phyloP scores from a whole-genome alignment of 1,140 invertebrate species.

The Teleogryllus occipitalis region DNA sequence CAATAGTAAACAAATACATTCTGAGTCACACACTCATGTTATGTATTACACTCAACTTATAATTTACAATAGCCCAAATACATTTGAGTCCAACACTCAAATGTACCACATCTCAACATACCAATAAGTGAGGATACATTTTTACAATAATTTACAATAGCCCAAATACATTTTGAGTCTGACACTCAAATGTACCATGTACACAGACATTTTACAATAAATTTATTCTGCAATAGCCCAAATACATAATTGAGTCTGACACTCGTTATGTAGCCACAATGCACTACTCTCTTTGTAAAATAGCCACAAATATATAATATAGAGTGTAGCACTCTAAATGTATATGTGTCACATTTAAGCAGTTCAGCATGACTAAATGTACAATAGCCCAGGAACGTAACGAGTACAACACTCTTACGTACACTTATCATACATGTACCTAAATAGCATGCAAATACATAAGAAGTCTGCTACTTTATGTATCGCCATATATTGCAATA shows the following conservation, averaged over 20 bases:
- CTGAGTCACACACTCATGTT: conserved; percentile 22
- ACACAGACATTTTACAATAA: conserved; percentile 12
- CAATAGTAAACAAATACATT: conserved; percentile 21
- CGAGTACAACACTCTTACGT: conserved; percentile 10
- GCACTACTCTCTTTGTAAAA: conserved; percentile 8
- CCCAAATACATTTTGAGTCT: conserved; percentile 20
- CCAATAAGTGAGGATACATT: conserved; percentile 10
- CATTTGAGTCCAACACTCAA: conserved; percentile 19
- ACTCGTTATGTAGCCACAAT: neutral
- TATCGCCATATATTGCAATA: conserved; percentile 1
- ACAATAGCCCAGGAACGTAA: conserved; percentile 21
- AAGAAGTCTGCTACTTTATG: conserved; percentile 4
- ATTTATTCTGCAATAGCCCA: conserved; percentile 4
- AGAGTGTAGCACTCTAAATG: conserved; percentile 13
- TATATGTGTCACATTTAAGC: conserved; percentile 17
- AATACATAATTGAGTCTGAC: neutral
- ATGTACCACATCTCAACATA: conserved; percentile 20
- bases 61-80: conserved; percentile 24
- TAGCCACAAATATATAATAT: conserved; percentile 11
- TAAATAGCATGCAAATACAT: neutral
- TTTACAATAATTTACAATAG: conserved; percentile 21
- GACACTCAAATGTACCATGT: neutral
- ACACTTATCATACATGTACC: neutral
- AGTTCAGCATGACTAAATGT: conserved; percentile 12
- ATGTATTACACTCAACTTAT: conserved; percentile 20